Conservation (phyloP, 2,797 vertebrate genomes). For the Orientallactaga sibirica region DNA sequence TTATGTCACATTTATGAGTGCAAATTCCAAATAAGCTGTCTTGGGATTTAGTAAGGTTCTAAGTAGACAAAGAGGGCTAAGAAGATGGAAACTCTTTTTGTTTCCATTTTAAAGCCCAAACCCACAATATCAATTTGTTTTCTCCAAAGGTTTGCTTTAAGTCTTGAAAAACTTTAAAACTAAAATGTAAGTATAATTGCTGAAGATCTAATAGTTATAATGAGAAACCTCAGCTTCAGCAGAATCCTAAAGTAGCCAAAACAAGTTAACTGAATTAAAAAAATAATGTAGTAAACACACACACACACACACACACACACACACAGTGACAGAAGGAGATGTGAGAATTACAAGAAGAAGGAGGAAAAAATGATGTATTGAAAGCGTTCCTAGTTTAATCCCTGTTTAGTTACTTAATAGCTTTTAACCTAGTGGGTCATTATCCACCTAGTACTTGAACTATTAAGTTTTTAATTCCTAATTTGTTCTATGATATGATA, state of each 20-base stretch:
- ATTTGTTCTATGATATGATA: conserved; percentile 27
- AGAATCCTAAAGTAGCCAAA: conserved; percentile 8
- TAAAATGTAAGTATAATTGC: background rate
- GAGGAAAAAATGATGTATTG: background rate
- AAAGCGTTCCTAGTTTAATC: conserved; percentile 25
- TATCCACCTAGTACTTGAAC: conserved; percentile 31
- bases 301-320: no score
- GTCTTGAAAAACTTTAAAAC: conserved; percentile 34
- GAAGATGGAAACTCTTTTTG: background rate
- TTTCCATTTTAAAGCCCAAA: conserved; percentile 45
- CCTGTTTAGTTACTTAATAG: conserved; percentile 34
- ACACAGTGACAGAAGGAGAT: background rate
- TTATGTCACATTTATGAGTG: conserved; percentile 55
- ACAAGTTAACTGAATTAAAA: background rate
- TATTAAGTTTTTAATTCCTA: conserved; percentile 40
- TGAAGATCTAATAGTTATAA: conserved; percentile 11
- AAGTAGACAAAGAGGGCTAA: background rate
- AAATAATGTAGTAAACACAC: background rate
- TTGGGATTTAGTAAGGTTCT: background rate
- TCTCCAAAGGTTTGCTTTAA: conserved; percentile 8
- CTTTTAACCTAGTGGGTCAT: conserved; percentile 58
- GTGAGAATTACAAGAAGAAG: background rate
- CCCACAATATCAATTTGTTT: conserved; percentile 46
- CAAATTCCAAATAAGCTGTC: background rate
- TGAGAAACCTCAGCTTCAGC: background rate